Conservation (phyloP, 92 coral and sea anemone genomes). For the Porites lobata region DNA sequence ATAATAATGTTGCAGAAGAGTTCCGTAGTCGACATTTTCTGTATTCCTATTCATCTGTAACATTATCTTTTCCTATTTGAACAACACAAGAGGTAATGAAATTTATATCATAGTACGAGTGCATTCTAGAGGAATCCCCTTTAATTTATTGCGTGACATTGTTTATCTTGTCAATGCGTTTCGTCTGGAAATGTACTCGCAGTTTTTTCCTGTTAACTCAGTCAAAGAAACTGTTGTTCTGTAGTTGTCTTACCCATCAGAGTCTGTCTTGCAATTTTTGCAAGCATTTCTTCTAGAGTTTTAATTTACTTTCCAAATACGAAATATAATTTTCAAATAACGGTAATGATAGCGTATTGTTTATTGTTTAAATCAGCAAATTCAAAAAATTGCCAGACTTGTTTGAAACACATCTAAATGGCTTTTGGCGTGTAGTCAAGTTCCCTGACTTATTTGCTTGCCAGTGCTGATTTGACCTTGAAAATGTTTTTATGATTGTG, state of each 20-base stretch:
- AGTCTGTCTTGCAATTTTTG: neutral
- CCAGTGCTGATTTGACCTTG: neutral
- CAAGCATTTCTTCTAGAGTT: neutral
- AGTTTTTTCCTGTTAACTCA: neutral
- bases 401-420: too few relatives aligned
- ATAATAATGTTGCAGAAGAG: neutral
- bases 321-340: too few relatives aligned
- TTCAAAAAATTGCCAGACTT: too few relatives aligned
- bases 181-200: neutral
- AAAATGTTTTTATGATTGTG: neutral
- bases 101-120: too few relatives aligned
- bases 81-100: neutral
- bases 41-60: neutral
- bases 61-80: neutral
- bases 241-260: neutral
- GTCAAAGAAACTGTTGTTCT: neutral
- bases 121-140: conserved; percentile 22
- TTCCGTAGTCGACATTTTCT: neutral
- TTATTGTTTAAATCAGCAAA: too few relatives aligned
- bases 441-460: too few relatives aligned
- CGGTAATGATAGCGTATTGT: too few relatives aligned
- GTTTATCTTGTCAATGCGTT: neutral
- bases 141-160: conserved; percentile 5
- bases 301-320: neutral
- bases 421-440: too few relatives aligned